phyloP scores from a whole-genome alignment of 2,113 vertebrate genomes.

The Neolamprologus variostigma region DNA sequence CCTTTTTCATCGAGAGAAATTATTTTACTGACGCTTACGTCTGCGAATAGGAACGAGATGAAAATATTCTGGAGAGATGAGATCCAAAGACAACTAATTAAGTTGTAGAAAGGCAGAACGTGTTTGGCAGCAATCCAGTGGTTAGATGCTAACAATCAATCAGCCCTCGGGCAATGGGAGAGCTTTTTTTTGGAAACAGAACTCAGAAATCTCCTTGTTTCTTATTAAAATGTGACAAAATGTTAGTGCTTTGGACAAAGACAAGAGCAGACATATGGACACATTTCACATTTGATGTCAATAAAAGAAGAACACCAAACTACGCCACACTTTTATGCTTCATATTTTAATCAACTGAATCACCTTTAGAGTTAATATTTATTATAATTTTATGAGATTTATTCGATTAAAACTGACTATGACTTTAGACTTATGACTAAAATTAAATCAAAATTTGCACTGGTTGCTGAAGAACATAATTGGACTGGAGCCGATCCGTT shows the following conservation, averaged over 20 bases:
- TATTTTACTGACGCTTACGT: not conserved
- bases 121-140: not conserved
- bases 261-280: not conserved
- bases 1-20: not conserved
- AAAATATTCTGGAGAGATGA: not conserved
- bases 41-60: not conserved
- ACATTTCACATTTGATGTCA: not conserved
- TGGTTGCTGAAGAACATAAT: not conserved
- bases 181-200: not conserved
- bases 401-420: not conserved
- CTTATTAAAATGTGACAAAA: not conserved
- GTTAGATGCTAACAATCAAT: not conserved
- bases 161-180: rapidly evolving
- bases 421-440: not conserved
- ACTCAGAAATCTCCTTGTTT: not conserved
- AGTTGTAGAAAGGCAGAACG: not conserved
- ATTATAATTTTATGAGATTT: not conserved
- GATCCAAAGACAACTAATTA: not conserved
- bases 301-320: not conserved
- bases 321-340: not conserved
- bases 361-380: not conserved
- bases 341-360: not conserved
- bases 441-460: not conserved
- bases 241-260: not conserved
- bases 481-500: rapidly evolving